Percentiles rank a stretch among this genome's conserved stretches.
phyloP scores from a whole-genome alignment of 2,888 invertebrate genomes.

The Meloe dianella region DNA sequence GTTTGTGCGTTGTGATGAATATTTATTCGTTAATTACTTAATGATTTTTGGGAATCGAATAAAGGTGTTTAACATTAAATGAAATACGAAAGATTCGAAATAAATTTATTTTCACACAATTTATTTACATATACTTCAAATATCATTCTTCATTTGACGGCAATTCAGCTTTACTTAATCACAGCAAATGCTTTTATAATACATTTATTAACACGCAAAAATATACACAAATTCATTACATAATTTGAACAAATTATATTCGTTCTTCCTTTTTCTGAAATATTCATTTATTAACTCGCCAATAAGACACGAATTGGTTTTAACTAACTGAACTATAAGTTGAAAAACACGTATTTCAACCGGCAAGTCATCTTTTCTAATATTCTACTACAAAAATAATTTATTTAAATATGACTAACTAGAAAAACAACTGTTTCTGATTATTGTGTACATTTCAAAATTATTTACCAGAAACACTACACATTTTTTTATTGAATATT shows the following conservation, averaged over 20 bases:
- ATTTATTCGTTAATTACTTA: no score
- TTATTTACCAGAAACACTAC: not conserved
- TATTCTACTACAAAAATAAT: constrained; percentile 4
- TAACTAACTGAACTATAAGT: no score
- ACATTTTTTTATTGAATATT: not conserved
- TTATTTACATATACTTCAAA: constrained; percentile 4
- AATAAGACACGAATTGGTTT: constrained; percentile 30
- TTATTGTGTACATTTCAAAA: not conserved
- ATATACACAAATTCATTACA: constrained; percentile 24
- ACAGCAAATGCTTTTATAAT: constrained; percentile 31
- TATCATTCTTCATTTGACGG: constrained; percentile 22
- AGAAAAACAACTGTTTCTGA: not conserved
- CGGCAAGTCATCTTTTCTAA: no score
- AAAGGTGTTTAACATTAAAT: not conserved
- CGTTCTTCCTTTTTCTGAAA: no score
- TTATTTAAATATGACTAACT: not conserved
- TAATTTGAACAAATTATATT: no score
- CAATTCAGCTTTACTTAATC: constrained; percentile 26
- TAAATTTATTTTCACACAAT: constrained; percentile 3
- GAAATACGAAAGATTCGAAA: not conserved
- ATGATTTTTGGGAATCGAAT: not conserved
- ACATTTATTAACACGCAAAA: constrained; percentile 20
- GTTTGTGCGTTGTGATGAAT: no score
- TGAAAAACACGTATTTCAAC: no score
- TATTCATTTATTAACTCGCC: constrained; percentile 12